phyloP scores from a whole-genome alignment of 2,888 invertebrate genomes.

The Dermolepida albohirtum region DNA sequence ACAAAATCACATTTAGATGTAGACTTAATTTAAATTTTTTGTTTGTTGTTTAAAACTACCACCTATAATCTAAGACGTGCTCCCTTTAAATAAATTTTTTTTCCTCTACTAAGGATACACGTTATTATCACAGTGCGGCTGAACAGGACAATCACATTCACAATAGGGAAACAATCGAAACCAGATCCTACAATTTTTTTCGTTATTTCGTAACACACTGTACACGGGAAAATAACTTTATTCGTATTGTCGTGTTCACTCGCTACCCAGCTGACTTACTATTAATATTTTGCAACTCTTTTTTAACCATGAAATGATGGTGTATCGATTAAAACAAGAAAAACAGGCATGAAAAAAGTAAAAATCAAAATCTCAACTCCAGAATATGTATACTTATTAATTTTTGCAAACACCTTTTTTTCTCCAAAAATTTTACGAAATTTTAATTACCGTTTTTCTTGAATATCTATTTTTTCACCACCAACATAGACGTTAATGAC shows the following conservation, averaged over 20 bases:
- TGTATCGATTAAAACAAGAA: constrained; percentile 16
- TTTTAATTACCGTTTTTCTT: constrained; percentile 57
- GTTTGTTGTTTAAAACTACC: constrained; percentile 52
- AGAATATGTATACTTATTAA: no score
- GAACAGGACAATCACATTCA: constrained; percentile 63
- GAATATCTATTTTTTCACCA: constrained; percentile 6
- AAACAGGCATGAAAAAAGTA: constrained; percentile 28
- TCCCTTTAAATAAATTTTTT: constrained; percentile 15
- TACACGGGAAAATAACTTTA: constrained; percentile 41
- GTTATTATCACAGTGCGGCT: constrained; percentile 64
- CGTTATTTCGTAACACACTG: constrained; percentile 12
- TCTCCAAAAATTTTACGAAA: constrained; percentile 57
- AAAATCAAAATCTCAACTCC: background rate
- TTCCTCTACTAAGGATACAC: constrained; percentile 41
- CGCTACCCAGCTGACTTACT: constrained; percentile 61
- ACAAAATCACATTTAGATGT: constrained; percentile 64
- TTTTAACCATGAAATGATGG: constrained; percentile 19
- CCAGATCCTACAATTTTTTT: constrained; percentile 17
- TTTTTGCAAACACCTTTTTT: background rate
- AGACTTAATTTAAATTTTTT: constrained; percentile 51
- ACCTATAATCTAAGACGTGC: constrained; percentile 55
- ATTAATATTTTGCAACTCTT: constrained; percentile 34
- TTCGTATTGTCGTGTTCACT: constrained; percentile 65
- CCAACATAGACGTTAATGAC: background rate
- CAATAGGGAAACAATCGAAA: constrained; percentile 10